phyloP scores from a whole-genome alignment of 2,113 vertebrate genomes.

The Tragelaphus strepsiceros region DNA sequence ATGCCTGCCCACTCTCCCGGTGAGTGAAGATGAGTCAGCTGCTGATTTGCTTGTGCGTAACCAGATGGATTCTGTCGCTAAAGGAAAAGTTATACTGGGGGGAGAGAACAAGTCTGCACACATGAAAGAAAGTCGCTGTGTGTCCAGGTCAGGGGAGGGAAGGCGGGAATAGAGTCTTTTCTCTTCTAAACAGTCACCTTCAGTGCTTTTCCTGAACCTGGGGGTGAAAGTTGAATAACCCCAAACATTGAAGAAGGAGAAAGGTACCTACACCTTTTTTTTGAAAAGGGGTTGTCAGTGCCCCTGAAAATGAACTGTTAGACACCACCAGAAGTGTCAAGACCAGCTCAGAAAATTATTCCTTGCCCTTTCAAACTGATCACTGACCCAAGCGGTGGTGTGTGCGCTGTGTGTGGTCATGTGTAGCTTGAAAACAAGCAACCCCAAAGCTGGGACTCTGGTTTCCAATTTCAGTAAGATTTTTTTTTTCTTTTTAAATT shows the following conservation, averaged over 20 bases:
- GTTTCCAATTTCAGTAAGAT: conserved; percentile 3
- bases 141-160: neutral
- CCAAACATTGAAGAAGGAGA: neutral
- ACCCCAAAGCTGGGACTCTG: neutral
- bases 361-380: neutral
- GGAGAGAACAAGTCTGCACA: neutral
- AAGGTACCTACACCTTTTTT: neutral
- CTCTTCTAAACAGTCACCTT: neutral
- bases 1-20: conserved; percentile 73
- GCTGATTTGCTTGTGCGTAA: conserved; percentile 36
- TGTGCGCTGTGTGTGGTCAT: neutral
- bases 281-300: neutral
- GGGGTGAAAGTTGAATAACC: neutral
- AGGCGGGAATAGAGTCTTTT: neutral
- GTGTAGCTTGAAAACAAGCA: neutral
- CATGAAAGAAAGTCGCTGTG: neutral
- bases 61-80: conserved; percentile 37
- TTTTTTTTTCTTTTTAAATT: conserved; percentile 12
- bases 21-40: conserved; percentile 68
- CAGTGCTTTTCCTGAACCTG: neutral
- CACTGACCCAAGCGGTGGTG: neutral
- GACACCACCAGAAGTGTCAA: neutral
- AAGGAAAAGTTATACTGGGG: conserved; percentile 15
- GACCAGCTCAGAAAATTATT: neutral
- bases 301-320: neutral